Percentiles rank a stretch among this genome's conserved stretches.
Conservation (phyloP, 92 coral and sea anemone species). For the Isaurus tuberculatus region DNA sequence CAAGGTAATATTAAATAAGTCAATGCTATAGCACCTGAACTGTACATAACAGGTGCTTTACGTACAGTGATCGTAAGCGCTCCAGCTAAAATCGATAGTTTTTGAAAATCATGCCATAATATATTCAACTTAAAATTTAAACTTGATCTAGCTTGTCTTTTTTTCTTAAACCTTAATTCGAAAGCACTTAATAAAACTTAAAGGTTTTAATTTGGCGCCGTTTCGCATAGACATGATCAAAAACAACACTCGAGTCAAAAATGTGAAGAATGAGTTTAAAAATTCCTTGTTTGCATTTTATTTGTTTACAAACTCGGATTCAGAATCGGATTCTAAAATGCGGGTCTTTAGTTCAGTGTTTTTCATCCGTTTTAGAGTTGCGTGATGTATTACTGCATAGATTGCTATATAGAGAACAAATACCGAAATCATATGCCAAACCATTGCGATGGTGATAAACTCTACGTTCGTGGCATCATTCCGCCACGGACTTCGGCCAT, state of each 20-base stretch:
- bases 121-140: no score
- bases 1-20: not conserved
- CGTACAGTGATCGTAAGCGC: no score
- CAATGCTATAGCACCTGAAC: not conserved
- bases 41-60: not conserved
- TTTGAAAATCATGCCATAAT: no score
- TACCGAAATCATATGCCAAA: constrained; percentile 68
- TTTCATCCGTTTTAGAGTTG: not conserved
- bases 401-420: constrained; percentile 1
- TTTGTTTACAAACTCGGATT: constrained; percentile 5
- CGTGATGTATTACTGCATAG: constrained; percentile 1
- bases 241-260: not conserved
- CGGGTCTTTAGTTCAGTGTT: not conserved
- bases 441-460: constrained; percentile 69
- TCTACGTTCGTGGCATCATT: constrained; percentile 63
- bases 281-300: not conserved
- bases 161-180: not conserved
- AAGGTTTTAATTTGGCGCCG: not conserved
- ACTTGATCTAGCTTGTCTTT: no score
- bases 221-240: not conserved
- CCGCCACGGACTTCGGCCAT: constrained; percentile 74
- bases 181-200: not conserved
- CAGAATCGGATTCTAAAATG: constrained; percentile 23
- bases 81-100: no score
- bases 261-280: not conserved